A percentile compares a stretch with the other conserved stretches of the same genome.
These are phyloP conservation scores for Ferrisia virgata DNA, from an alignment of 2,888 invertebrate species.

Conservation along the genomic window DNA sequence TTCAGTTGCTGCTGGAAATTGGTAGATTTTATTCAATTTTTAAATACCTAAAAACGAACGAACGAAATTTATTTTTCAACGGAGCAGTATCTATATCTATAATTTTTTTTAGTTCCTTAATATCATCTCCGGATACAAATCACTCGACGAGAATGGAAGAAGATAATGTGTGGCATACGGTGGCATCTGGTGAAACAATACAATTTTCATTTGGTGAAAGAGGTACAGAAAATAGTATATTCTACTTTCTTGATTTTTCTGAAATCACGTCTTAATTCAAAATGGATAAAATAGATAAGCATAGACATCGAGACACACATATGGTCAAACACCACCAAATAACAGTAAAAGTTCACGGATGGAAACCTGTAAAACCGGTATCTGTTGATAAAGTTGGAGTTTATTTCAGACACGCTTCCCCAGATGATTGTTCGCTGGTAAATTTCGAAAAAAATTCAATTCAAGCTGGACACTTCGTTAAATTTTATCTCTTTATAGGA, in stretches of 20 bases:
- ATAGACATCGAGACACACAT: conserved; percentile 70
- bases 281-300: conserved; percentile 56
- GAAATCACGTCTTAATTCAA: background rate
- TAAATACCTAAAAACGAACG: too few species aligned
- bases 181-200: conserved; percentile 70
- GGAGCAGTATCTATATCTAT: too few species aligned
- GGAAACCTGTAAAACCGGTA: conserved; percentile 81
- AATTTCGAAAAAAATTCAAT: background rate
- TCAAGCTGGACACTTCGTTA: conserved; percentile 51
- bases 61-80: too few species aligned
- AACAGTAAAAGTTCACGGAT: conserved; percentile 83
- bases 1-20: conserved; percentile 49
- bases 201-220: conserved; percentile 80
- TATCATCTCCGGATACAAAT: conserved; percentile 8
- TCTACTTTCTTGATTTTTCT: background rate
- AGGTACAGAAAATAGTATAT: conserved; percentile 3
- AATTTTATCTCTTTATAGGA: background rate
- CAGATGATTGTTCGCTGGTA: conserved; percentile 52
- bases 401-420: conserved; percentile 74
- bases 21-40: background rate
- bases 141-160: conserved; percentile 7
- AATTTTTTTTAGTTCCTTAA: background rate
- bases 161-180: conserved; percentile 62
- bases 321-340: conserved; percentile 80
- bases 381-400: conserved; percentile 94